Conservation (phyloP, 2,888 invertebrate species). For the Tetragnatha montana region DNA sequence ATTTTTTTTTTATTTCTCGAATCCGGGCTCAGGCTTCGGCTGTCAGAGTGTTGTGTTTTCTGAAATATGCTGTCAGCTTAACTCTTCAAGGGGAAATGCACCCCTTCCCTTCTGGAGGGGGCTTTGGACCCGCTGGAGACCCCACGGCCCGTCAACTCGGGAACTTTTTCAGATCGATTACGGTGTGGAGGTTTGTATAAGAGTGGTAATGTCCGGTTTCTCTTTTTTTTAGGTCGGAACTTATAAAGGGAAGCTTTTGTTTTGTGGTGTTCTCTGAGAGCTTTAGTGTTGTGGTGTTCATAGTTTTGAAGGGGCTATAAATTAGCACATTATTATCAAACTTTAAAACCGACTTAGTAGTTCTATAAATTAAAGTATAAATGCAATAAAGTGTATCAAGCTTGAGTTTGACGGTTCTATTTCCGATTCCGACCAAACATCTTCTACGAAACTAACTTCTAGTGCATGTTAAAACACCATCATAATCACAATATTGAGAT, state of each 20-base stretch:
- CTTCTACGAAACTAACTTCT: too few species aligned
- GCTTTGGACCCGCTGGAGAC: conserved; percentile 10
- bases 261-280: neutral
- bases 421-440: too few species aligned
- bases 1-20: neutral
- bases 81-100: conserved; percentile 27
- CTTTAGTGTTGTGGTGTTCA: neutral
- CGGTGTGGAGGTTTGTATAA: neutral
- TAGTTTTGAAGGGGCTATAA: too few species aligned
- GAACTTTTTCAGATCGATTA: neutral
- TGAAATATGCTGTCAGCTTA: conserved; percentile 58
- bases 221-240: neutral
- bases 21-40: neutral
- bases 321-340: too few species aligned
- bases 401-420: too few species aligned
- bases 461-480: too few species aligned
- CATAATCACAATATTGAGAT: too few species aligned
- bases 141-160: neutral
- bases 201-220: neutral
- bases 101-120: neutral
- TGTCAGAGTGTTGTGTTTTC: conserved; percentile 23
- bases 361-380: too few species aligned
- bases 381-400: too few species aligned
- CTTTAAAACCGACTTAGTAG: too few species aligned
- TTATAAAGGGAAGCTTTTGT: neutral